Evolutionary conservation across 30 jellyfish, hydroid and myxozoan genomes (phyloP).

Genomic region (Cassiopea andromeda): DNA sequence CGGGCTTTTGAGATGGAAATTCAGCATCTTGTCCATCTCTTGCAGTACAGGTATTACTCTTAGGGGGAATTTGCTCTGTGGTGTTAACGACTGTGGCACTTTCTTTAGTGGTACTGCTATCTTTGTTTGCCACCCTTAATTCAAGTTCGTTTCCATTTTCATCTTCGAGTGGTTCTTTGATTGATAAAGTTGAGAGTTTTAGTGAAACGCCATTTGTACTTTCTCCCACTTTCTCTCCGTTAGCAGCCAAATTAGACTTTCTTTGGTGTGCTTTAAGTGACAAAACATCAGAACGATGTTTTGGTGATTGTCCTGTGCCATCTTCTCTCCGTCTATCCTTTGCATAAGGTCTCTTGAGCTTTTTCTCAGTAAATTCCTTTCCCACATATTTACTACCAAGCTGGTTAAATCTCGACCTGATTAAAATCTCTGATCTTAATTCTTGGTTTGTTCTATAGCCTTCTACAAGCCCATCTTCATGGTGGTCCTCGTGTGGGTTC

Average conservation of each 20-base stretch:
- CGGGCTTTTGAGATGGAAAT: neutral
- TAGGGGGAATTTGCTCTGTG: neutral
- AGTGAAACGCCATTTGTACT: neutral
- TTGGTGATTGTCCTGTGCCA: neutral
- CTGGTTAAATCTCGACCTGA: slow-evolving; percentile 67
- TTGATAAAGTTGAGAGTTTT: neutral
- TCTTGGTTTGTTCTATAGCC: slow-evolving; percentile 65
- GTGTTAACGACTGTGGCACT: neutral
- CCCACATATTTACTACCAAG: slow-evolving; percentile 74
- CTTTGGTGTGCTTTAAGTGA: neutral
- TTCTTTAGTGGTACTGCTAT: neutral
- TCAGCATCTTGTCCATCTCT: neutral
- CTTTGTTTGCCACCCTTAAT: neutral
- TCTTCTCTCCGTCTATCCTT: neutral
- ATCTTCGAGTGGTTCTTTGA: neutral
- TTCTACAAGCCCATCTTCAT: neutral
- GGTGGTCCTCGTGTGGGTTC: neutral
- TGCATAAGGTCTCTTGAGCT: neutral
- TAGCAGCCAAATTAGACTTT: neutral
- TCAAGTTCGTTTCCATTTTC: neutral
- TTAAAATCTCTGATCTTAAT: slow-evolving; percentile 45
- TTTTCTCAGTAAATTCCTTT: slow-evolving; percentile 31
- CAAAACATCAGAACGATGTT: neutral
- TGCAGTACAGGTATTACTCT: neutral
- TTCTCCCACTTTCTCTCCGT: neutral